Percentiles rank a stretch among this genome's conserved stretches.
Evolutionary conservation across 2,888 invertebrate species (phyloP).

Genomic region (Hirudinaria manillensis): DNA sequence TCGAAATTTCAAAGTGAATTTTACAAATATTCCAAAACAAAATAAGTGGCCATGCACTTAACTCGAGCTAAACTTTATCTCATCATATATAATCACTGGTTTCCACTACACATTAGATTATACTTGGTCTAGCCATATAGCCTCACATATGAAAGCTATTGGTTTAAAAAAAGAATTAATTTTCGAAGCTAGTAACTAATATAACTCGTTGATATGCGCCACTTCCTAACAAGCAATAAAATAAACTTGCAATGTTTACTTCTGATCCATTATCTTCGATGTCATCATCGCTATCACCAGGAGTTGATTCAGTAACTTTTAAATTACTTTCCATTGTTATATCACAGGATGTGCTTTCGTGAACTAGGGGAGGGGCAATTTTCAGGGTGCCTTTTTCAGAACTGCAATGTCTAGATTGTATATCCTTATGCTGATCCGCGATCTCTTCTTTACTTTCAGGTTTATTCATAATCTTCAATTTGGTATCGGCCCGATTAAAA

Average conservation of each 20-base stretch:
- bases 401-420: conserved; percentile 2
- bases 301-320: background rate
- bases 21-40: too few species aligned
- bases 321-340: background rate
- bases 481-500: too few species aligned
- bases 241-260: conserved; percentile 2
- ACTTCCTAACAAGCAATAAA: too few species aligned
- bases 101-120: background rate
- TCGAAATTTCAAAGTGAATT: too few species aligned
- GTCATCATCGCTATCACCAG: conserved; percentile 3
- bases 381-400: background rate
- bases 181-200: too few species aligned
- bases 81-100: too few species aligned
- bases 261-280: conserved; percentile 13
- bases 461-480: conserved; percentile 11
- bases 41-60: too few species aligned
- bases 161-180: too few species aligned
- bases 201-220: too few species aligned
- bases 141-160: too few species aligned
- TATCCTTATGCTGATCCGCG: background rate
- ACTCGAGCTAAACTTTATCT: too few species aligned
- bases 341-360: background rate
- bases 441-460: conserved; percentile 1
- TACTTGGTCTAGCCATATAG: background rate
- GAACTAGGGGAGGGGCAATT: background rate